Percentiles rank a stretch among this genome's conserved stretches.
Evolutionary conservation across 2,888 invertebrate species (phyloP).

Genomic region (Pheosia tremula): DNA sequence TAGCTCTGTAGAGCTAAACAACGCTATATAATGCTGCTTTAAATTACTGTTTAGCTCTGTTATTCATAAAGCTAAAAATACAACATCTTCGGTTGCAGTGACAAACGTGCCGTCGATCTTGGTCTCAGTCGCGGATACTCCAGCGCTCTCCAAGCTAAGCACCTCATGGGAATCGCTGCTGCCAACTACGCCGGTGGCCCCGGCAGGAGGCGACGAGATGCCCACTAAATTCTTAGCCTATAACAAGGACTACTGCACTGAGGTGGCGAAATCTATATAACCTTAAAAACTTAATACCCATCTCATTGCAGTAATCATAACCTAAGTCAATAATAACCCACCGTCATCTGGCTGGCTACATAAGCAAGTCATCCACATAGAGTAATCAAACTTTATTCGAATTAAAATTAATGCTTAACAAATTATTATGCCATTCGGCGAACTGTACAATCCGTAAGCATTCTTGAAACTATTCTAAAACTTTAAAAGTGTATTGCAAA

Average conservation of each 20-base stretch:
- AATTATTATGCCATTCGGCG: constrained; percentile 14
- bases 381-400: constrained; percentile 34
- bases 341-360: constrained; percentile 23
- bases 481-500: background rate
- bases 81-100: constrained; percentile 78
- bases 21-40: background rate
- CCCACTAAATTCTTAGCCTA: constrained; percentile 52
- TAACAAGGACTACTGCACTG: constrained; percentile 34
- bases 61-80: background rate
- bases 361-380: constrained; percentile 32
- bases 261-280: constrained; percentile 30
- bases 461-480: background rate
- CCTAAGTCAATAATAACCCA: constrained; percentile 22
- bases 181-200: constrained; percentile 96
- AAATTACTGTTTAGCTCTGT: background rate
- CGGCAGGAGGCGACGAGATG: constrained; percentile 92
- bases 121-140: constrained; percentile 95
- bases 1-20: too few relatives aligned
- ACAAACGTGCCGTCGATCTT: constrained; percentile 94
- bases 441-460: constrained; percentile 2
- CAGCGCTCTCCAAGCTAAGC: constrained; percentile 95
- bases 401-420: constrained; percentile 31
- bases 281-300: constrained; percentile 14
- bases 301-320: constrained; percentile 32
- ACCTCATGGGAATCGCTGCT: constrained; percentile 94